Conservation (phyloP, 2,888 invertebrate species). For the Bellardia bayeri region DNA sequence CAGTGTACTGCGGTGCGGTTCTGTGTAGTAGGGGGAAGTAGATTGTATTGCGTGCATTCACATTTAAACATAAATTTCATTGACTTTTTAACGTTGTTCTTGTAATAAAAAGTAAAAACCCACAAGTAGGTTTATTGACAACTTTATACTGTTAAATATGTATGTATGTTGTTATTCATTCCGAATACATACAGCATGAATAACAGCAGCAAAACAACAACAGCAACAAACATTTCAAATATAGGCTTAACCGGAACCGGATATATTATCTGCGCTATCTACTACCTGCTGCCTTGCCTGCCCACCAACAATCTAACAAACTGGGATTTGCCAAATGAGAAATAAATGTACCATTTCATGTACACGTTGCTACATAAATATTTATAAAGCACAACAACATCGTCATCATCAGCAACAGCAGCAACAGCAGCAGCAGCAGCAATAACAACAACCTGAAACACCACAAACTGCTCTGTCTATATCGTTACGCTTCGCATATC, state of each 20-base stretch:
- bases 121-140: constrained; percentile 53
- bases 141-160: constrained; percentile 35
- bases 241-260: constrained; percentile 85
- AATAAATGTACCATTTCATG: constrained; percentile 69
- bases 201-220: constrained; percentile 14
- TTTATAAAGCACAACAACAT: constrained; percentile 49
- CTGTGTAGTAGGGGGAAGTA: not conserved
- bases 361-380: constrained; percentile 30
- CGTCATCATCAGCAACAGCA: constrained; percentile 30
- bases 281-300: constrained; percentile 73
- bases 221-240: constrained; percentile 76
- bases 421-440: constrained; percentile 16
- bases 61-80: constrained; percentile 54
- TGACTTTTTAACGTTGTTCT: constrained; percentile 42
- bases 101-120: constrained; percentile 32
- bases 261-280: constrained; percentile 85
- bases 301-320: constrained; percentile 29
- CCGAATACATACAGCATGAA: not conserved
- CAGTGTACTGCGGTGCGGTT: not conserved
- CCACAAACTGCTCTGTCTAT: constrained; percentile 11
- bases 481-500: constrained; percentile 61
- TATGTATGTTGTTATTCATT: not conserved
- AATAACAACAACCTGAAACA: constrained; percentile 66
- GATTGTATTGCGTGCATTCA: constrained; percentile 54
- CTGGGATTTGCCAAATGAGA: constrained; percentile 60